Evolutionary conservation across 1,140 invertebrate genomes (phyloP), one percentile per base, ranked within the genome.

Genomic region (Drosophila trapezifrons): DNA sequence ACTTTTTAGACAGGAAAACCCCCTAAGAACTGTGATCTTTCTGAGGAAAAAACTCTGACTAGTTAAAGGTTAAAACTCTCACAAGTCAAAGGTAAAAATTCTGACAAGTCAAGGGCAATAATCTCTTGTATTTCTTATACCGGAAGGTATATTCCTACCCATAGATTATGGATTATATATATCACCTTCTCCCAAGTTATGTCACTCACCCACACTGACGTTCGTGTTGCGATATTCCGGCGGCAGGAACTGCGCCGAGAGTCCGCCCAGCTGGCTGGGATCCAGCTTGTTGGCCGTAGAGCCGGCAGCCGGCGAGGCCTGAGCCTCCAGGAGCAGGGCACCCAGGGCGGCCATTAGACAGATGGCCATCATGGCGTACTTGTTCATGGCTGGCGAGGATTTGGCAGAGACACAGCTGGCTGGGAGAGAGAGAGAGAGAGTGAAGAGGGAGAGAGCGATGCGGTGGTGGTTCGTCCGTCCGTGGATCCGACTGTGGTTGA

Each of bases 221-320:
- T 89, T 89, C 1, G 85, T 80, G 32, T 89, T 90, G 47, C 85
- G 84, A 38, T 85, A 90, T 22, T 89, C 84, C 7, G 80, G 63
- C 0, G 84, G 84, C 56, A 89, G 37, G 9, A 89, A 89, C 63
- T 89, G 77, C 0, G 80, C 49, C 0, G 81, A 57, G 8, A 80
- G 63, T 9, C 80, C 71, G 3, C 76, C 84, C 42, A 89, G 56
- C 60, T 89, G 85, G 17, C 59, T 72, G 51, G 69, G 27, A 55
- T 57, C 51, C 20, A 78, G 13, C 27, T 66, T 66, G 45, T 12
- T 9, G 37, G 32, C 8, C 32, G 65, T 12, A 3, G 64, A 54
- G 12, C n/a, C 25, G 37, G 20, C 9, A n/a, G 77, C 49, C 2
- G 79, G 83, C 20, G 37, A 73, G 56, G 80, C 85, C 15, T 59